Percentiles rank a stretch among this genome's conserved stretches.
These are phyloP conservation scores for Tetraneura akinire DNA, from an alignment of 1,140 invertebrate genomes.

Conservation along the genomic window DNA sequence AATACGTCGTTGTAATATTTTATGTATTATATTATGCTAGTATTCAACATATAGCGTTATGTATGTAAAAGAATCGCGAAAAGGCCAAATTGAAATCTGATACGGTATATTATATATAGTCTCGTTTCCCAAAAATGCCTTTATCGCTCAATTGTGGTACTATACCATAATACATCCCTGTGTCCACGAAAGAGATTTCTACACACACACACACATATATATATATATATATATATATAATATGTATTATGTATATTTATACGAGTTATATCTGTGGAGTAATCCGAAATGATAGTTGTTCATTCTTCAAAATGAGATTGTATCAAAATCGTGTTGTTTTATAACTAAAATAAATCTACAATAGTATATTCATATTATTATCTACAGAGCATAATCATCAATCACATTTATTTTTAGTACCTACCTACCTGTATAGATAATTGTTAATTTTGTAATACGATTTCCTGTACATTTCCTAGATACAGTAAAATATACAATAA, in stretches of 20 bases:
- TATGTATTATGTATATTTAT: too few relatives aligned
- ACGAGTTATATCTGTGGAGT: too few relatives aligned
- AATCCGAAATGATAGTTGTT: background rate
- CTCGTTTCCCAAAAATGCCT: background rate
- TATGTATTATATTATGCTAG: background rate
- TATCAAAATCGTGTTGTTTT: too few relatives aligned
- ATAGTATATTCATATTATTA: background rate
- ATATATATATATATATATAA: background rate
- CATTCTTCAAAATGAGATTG: background rate
- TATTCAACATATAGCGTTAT: too few relatives aligned
- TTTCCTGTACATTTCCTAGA: background rate
- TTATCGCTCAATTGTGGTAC: background rate
- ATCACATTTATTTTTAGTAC: too few relatives aligned
- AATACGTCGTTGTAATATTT: background rate
- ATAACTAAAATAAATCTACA: background rate
- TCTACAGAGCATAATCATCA: background rate
- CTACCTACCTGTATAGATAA: background rate
- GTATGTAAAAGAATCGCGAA: background rate
- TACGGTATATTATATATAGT: background rate
- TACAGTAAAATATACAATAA: too few relatives aligned
- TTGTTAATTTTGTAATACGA: background rate
- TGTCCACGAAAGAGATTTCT: background rate
- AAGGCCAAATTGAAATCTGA: conserved; percentile 28
- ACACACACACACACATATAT: background rate
- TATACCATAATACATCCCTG: background rate